A percentile compares a stretch with the other conserved stretches of the same genome.
phyloP scores from a whole-genome alignment of 1,140 invertebrate genomes.

The Macrotrachela quadricornifera region DNA sequence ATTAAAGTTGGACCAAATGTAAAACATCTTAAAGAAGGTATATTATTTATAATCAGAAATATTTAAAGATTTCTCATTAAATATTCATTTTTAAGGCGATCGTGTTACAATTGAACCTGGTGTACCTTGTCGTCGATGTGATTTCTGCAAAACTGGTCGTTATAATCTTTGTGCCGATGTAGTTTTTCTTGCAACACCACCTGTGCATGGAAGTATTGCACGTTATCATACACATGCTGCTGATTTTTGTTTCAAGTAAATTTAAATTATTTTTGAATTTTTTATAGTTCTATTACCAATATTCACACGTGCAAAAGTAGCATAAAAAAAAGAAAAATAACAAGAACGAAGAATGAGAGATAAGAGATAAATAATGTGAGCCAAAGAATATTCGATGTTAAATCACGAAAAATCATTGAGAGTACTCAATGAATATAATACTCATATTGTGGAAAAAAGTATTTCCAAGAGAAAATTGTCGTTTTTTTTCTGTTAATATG shows the following conservation, averaged over 20 bases:
- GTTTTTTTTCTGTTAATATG: too few species aligned
- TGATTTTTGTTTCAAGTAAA: conserved; percentile 17
- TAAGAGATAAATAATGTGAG: too few species aligned
- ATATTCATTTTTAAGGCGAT: conserved; percentile 40
- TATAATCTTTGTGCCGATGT: conserved; percentile 75
- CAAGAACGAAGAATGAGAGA: too few species aligned
- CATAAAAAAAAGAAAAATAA: too few species aligned
- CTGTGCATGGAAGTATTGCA: conserved; percentile 9
- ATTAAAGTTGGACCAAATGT: conserved; percentile 22
- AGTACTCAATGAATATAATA: too few species aligned
- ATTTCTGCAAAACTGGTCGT: conserved; percentile 57
- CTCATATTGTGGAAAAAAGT: too few species aligned
- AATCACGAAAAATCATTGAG: too few species aligned
- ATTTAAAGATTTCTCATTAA: too few species aligned
- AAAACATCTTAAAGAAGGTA: conserved; percentile 21
- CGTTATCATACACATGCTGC: conserved; percentile 13
- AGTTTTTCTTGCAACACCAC: conserved; percentile 69
- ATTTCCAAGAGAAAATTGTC: too few species aligned
- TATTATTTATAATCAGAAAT: background rate
- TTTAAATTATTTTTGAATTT: background rate
- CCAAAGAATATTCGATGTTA: too few species aligned
- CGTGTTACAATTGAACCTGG: conserved; percentile 78
- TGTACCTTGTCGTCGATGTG: conserved; percentile 58
- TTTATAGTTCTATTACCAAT: too few species aligned
- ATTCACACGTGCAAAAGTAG: too few species aligned